phyloP scores from a whole-genome alignment of 2,888 invertebrate species.

The Eristalis arbustorum region DNA sequence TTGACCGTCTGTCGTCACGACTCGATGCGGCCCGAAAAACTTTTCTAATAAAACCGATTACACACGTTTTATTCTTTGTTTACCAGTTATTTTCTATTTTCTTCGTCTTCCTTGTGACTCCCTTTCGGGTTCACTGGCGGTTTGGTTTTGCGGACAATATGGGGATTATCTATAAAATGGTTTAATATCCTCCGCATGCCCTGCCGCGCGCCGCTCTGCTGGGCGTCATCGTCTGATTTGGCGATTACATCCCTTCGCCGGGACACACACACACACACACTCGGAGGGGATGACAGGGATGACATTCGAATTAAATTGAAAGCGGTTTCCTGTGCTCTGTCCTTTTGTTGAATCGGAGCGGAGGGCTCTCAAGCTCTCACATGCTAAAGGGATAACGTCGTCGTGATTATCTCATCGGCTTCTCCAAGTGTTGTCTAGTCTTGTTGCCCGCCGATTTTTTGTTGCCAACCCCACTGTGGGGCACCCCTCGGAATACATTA shows the following conservation, averaged over 20 bases:
- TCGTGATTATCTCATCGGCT: slow-evolving; percentile 44
- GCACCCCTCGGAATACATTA: slow-evolving; percentile 48
- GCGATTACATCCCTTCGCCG: slow-evolving; percentile 47
- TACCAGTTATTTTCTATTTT: slow-evolving; percentile 47
- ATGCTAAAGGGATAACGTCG: slow-evolving; percentile 14
- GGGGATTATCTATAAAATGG: slow-evolving; percentile 62
- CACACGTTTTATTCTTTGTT: slow-evolving; percentile 69
- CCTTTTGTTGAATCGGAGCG: neutral
- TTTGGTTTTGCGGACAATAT: slow-evolving; percentile 40
- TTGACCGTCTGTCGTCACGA: slow-evolving; percentile 49
- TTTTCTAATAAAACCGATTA: slow-evolving; percentile 73
- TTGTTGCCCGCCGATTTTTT: neutral
- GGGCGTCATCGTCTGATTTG: slow-evolving; percentile 26
- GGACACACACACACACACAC: too few species aligned
- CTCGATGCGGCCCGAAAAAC: slow-evolving; percentile 61
- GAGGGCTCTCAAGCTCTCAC: neutral
- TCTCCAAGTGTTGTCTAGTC: slow-evolving; percentile 28
- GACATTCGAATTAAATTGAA: slow-evolving; percentile 59
- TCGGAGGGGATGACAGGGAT: slow-evolving; percentile 40
- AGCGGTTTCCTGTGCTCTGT: slow-evolving; percentile 32
- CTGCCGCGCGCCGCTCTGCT: too few species aligned
- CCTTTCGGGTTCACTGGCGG: neutral
- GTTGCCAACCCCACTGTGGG: neutral
- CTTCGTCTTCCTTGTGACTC: neutral
- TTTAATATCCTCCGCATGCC: slow-evolving; percentile 60